A percentile compares a stretch with the other conserved stretches of the same genome.
These are phyloP conservation scores for Chelmon rostratus DNA, from an alignment of 2,797 vertebrate genomes.

Conservation along the genomic window DNA sequence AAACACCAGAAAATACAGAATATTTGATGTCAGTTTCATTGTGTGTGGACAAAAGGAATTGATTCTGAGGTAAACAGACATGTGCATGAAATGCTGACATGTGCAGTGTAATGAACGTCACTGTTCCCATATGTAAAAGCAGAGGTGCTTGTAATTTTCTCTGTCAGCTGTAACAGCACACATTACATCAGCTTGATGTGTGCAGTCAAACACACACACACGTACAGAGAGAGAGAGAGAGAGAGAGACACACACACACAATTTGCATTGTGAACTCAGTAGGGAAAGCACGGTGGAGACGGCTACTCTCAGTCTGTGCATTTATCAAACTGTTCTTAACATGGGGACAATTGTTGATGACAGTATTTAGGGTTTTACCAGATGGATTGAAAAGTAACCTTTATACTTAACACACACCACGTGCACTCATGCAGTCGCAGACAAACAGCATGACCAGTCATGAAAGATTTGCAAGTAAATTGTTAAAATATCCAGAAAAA, in stretches of 20 bases:
- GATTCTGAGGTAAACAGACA: conserved; percentile 32
- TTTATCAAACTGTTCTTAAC: conserved; percentile 62
- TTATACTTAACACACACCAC: conserved; percentile 58
- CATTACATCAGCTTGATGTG: conserved; percentile 33
- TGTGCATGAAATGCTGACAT: conserved; percentile 31
- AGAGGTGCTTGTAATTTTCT: conserved; percentile 50
- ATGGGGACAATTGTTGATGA: conserved; percentile 64
- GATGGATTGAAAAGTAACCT: conserved; percentile 54
- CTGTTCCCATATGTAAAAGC: conserved; percentile 27
- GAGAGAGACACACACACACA: conserved; percentile 12
- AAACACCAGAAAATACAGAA: conserved; percentile 24
- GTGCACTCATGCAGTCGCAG: conserved; percentile 27
- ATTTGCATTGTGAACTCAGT: conserved; percentile 28
- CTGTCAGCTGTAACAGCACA: conserved; percentile 59
- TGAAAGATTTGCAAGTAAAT: conserved; percentile 54
- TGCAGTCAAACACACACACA: conserved; percentile 18
- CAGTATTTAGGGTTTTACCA: conserved; percentile 64
- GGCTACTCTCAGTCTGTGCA: conserved; percentile 35
- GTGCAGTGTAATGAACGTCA: conserved; percentile 27
- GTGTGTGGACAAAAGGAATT: conserved; percentile 22
- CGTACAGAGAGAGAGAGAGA: too few relatives aligned
- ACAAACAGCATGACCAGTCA: conserved; percentile 41
- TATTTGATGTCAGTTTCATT: background rate
- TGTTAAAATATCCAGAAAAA: conserved; percentile 50
- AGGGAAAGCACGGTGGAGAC: conserved; percentile 34